These are phyloP conservation scores for Hucho hucho DNA, from an alignment of 2,113 vertebrate species.

Conservation along the genomic window DNA sequence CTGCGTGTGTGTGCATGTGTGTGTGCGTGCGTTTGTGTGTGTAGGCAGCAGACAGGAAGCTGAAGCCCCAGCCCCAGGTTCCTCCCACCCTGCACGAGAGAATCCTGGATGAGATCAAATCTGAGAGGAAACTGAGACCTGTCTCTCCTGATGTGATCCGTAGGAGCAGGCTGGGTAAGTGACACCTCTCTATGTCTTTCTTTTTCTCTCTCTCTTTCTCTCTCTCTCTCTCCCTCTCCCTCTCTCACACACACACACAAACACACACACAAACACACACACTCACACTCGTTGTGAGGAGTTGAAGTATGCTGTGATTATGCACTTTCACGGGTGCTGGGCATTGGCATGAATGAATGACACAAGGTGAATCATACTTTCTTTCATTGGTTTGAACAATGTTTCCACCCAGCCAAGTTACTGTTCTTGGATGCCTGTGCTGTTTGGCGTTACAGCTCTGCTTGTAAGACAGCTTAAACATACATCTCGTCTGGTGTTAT, in stretches of 20 bases:
- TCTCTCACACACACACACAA: neutral
- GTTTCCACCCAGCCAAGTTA: slow-evolving; percentile 1
- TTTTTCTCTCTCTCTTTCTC: neutral
- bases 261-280: slow-evolving; percentile 10
- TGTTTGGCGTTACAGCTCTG: slow-evolving; percentile 20
- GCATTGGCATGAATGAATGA: slow-evolving; percentile 5
- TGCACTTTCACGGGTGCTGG: slow-evolving; percentile 15
- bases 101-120: slow-evolving; percentile 94
- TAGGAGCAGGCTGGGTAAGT: slow-evolving; percentile 85
- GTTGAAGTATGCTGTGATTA: neutral
- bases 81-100: slow-evolving; percentile 95
- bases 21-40: slow-evolving; percentile 12
- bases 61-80: slow-evolving; percentile 88
- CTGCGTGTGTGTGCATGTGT: neutral
- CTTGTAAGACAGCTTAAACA: slow-evolving; percentile 17
- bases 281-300: slow-evolving; percentile 20
- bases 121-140: slow-evolving; percentile 90
- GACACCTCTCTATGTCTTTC: neutral
- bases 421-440: slow-evolving; percentile 27
- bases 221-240: neutral
- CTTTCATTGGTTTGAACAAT: slow-evolving; percentile 14
- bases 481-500: slow-evolving; percentile 8
- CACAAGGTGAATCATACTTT: slow-evolving; percentile 2
- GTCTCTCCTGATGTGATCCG: slow-evolving; percentile 90
- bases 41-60: slow-evolving; percentile 89